Conservation (phyloP, 2,113 vertebrate genomes). For the Entelurus aequoreus region DNA sequence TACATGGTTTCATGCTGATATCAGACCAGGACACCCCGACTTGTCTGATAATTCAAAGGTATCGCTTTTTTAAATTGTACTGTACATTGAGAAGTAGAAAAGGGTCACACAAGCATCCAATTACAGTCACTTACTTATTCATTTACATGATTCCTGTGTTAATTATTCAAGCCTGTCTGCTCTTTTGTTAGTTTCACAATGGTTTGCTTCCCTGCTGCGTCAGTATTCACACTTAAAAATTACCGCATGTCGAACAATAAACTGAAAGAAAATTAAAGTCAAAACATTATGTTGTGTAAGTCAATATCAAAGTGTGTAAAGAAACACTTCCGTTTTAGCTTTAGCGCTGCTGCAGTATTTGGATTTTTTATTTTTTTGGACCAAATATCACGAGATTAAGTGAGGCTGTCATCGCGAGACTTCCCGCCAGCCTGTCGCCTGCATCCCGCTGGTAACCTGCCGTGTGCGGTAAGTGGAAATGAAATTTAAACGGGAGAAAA, state of each 20-base stretch:
- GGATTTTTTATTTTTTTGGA: too few species aligned
- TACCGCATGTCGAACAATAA: not conserved
- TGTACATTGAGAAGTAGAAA: not conserved
- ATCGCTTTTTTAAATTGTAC: too few species aligned
- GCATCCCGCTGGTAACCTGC: conserved; percentile 63
- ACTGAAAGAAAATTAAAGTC: not conserved
- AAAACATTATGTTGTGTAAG: not conserved
- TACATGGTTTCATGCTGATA: too few species aligned
- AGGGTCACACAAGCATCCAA: conserved; percentile 55
- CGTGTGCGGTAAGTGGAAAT: conserved; percentile 66
- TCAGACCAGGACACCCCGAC: too few species aligned
- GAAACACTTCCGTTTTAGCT: not conserved
- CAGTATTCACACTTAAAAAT: not conserved
- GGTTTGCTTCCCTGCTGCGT: not conserved
- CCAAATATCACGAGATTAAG: conserved; percentile 54
- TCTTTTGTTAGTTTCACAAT: conserved; percentile 13
- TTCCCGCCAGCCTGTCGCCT: conserved; percentile 46
- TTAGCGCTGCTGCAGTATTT: not conserved
- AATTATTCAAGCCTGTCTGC: conserved; percentile 66
- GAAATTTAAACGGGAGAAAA: conserved; percentile 46
- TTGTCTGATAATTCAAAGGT: too few species aligned
- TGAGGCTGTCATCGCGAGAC: conserved; percentile 57
- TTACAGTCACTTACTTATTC: conserved; percentile 70
- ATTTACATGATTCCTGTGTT: conserved; percentile 64
- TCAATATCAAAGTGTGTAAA: not conserved